Base-by-base conservation (phyloP, 2,888 invertebrate species). In the Scelioninae gen. 1 region DNA sequence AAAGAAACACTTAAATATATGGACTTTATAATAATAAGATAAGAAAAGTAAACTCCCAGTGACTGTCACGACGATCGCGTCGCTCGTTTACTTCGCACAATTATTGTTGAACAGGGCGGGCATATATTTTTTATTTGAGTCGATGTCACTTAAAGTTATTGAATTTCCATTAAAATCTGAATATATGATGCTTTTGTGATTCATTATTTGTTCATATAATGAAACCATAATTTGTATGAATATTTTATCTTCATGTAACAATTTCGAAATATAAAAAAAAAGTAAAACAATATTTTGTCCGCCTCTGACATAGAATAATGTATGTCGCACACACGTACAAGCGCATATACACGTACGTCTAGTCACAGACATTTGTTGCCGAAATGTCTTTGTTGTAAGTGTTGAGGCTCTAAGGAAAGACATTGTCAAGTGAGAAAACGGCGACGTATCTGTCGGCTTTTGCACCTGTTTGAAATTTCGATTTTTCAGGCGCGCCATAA, bases 341-440 rank as follows among this genome's bases (percentile, higher is more conserved):
- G 34, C 13, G 29, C 49, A 65, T 10, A 58, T 15, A 58, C 65
- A 53, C 13, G 23, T 56, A 69, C n/a, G 38, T 71, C 69, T 71
- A 71, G 71, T 71, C 71, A 71, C 34, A 31, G 60, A 71, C 60
- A 71, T 71, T 69, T 49, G 32, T 56, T 60, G 23, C 58, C 51
- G 51, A 60, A 60, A 60, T 71, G 60, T 71, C 60, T 40, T 11
- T 60, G 34, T 49, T 51, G 38, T 66, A 66, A 53, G 38, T 47
- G 53, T 66, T 71, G 15, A 32, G 15, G 16, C 11, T 71, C 53
- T 60, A 69, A 55, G 40, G 32, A 51, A 38, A 38, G 60, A 71
- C 51, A 49, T 60, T 15, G 15, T 71, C 51, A 58, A 60, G 51
- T 69, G 69, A 69, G 58, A 58, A 34, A 55, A 56, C n/a, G 40